Evolutionary conservation across 2,113 vertebrate species (phyloP).

Genomic region (Zosterops hypoxanthus): DNA sequence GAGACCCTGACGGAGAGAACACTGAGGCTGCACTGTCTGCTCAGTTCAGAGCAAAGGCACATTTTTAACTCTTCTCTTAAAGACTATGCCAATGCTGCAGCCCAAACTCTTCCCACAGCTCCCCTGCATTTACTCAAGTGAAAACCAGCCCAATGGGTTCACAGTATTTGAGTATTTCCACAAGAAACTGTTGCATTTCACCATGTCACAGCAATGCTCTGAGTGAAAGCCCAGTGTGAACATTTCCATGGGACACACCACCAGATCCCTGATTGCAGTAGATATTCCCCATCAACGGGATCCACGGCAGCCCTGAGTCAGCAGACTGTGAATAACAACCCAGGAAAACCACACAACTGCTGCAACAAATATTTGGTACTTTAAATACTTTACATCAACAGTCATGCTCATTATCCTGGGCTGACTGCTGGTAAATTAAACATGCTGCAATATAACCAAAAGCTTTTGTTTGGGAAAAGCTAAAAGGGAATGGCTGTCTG

Average conservation of each 20-base stretch:
- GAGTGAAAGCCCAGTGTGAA: neutral
- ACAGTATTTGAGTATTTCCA: neutral
- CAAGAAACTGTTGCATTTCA: neutral
- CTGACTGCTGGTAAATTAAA: neutral
- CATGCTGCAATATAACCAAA: neutral
- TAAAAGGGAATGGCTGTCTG: neutral
- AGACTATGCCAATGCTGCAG: neutral
- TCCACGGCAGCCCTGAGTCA: neutral
- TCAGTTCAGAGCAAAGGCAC: neutral
- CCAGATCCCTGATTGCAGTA: neutral
- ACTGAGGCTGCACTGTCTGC: neutral
- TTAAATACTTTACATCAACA: neutral
- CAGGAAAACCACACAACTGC: neutral
- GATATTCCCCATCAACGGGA: neutral
- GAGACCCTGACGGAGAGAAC: neutral
- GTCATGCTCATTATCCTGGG: neutral
- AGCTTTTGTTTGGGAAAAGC: conserved; percentile 34
- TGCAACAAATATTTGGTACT: conserved; percentile 8
- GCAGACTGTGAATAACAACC: neutral
- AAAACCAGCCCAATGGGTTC: neutral
- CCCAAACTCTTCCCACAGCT: neutral
- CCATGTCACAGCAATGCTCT: neutral
- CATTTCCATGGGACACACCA: neutral
- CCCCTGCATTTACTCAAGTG: neutral
- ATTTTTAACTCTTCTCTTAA: neutral